phyloP scores from a whole-genome alignment of 2,888 invertebrate genomes.

The Eugnorisma glareosa region DNA sequence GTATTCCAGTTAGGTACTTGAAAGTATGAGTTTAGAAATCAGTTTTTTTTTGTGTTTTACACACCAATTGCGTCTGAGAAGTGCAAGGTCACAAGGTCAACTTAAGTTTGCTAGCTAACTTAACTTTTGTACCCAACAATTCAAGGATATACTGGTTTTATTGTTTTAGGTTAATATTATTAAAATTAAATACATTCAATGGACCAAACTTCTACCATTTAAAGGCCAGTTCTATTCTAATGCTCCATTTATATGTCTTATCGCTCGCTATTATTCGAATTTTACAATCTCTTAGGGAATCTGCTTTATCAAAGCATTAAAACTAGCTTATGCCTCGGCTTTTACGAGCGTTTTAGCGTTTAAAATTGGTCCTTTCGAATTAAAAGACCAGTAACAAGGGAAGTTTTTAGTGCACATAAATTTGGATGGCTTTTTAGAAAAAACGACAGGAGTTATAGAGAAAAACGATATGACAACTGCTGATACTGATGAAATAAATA shows the following conservation, averaged over 20 bases:
- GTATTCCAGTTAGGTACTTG: not conserved
- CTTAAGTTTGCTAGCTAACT: not conserved
- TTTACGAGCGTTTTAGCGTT: not conserved
- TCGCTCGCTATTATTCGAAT: constrained; percentile 2
- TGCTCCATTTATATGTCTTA: not conserved
- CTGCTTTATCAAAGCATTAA: not conserved
- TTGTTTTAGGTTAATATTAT: not conserved
- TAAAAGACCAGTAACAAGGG: not conserved
- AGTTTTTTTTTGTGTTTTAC: not conserved
- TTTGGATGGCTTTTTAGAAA: not conserved
- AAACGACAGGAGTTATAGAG: not conserved
- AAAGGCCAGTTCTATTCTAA: not conserved
- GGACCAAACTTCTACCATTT: not conserved
- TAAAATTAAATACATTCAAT: not conserved
- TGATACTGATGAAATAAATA: not conserved
- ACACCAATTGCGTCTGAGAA: not conserved
- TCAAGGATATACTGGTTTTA: not conserved
- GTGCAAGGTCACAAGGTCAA: not conserved
- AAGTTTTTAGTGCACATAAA: constrained; percentile 1
- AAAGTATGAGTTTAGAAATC: not conserved
- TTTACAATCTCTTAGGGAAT: not conserved
- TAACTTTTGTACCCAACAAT: no score
- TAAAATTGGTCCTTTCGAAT: not conserved
- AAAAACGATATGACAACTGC: not conserved
- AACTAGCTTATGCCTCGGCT: not conserved